Conservation (phyloP, 2,888 invertebrate genomes). For the Lydus trimaculatus region DNA sequence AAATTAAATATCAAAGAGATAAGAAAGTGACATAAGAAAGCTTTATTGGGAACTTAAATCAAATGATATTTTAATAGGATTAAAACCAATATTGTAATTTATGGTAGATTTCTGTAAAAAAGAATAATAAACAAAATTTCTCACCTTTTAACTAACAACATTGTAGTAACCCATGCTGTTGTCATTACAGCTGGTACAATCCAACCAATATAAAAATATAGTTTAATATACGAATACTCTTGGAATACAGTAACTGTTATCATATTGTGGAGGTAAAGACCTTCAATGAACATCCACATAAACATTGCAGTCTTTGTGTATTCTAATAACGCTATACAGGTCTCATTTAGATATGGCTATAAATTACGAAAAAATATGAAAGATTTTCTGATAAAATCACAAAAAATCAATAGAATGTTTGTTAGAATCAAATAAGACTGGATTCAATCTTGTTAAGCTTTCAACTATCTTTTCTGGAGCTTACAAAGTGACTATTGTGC, state of each 20-base stretch:
- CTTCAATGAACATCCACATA: conserved; percentile 98
- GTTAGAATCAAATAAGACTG: not conserved
- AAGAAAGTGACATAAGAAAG: not conserved
- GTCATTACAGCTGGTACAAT: conserved; percentile 75
- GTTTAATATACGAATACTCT: conserved; percentile 69
- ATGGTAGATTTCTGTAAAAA: too few species aligned
- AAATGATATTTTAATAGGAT: not conserved
- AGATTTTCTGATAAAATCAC: not conserved
- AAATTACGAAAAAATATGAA: conserved; percentile 18
- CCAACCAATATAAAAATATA: conserved; percentile 76
- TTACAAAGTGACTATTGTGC: not conserved
- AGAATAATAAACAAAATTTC: not conserved
- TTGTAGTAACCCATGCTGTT: conserved; percentile 72
- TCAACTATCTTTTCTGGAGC: not conserved
- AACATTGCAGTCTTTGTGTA: conserved; percentile 91
- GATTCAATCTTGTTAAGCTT: not conserved
- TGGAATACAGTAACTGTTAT: conserved; percentile 79
- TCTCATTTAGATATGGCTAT: conserved; percentile 43
- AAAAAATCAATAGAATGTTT: not conserved
- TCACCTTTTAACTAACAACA: conserved; percentile 54
- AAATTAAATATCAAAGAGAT: conserved; percentile 5
- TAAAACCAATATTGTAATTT: too few species aligned
- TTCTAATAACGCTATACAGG: conserved; percentile 69
- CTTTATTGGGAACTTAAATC: not conserved
- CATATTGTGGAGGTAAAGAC: conserved; percentile 85